Conservation (phyloP, 2,797 vertebrate genomes). For the Enteromius argenteus region DNA sequence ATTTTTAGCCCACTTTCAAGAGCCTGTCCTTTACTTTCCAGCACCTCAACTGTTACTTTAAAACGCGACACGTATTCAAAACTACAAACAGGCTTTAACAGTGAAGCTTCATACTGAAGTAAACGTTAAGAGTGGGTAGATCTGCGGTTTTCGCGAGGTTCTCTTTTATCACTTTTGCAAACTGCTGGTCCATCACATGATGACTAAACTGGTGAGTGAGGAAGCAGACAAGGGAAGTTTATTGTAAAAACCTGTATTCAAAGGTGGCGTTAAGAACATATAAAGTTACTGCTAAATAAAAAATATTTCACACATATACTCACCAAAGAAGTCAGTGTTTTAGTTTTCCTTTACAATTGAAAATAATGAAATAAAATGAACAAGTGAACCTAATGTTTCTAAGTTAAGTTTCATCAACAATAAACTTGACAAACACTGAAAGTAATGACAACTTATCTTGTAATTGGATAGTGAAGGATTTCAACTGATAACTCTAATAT, state of each 20-base stretch:
- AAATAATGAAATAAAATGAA: not conserved
- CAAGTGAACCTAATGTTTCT: not conserved
- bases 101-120: not conserved
- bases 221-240: not conserved
- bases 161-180: not conserved
- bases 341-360: not conserved
- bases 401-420: not conserved
- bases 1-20: constrained; percentile 8
- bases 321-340: not conserved
- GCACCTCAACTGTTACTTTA: not conserved
- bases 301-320: no score
- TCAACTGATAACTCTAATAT: not conserved
- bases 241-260: not conserved
- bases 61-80: not conserved
- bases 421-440: not conserved
- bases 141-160: not conserved
- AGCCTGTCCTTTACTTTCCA: not conserved
- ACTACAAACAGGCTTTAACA: not conserved
- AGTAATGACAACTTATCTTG: not conserved
- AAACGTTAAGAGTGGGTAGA: not conserved
- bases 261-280: not conserved
- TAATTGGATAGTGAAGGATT: not conserved
- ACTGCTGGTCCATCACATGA: constrained; percentile 17
- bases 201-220: not conserved
- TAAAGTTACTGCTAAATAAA: not conserved